Conservation (phyloP, 1,140 invertebrate species). For the Cyrtorhinus lividipennis region DNA sequence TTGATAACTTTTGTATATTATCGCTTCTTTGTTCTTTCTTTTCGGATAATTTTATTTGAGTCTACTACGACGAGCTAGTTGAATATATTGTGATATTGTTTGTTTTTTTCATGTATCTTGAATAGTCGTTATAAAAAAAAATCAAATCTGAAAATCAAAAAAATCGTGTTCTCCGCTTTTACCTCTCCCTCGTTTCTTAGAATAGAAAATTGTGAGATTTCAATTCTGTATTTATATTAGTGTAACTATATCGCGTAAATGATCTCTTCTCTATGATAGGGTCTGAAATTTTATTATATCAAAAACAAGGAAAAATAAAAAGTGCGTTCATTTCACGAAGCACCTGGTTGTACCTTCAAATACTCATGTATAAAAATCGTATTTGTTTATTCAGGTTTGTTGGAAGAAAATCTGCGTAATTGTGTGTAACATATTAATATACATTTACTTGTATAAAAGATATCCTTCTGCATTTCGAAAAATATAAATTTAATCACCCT, state of each 20-base stretch:
- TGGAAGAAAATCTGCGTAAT: conserved; percentile 18
- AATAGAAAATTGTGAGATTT: not conserved
- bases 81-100: conserved; percentile 21
- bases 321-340: conserved; percentile 14
- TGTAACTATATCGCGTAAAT: conserved; percentile 12
- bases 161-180: conserved; percentile 8
- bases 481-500: conserved; percentile 14
- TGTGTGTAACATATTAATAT: conserved; percentile 21
- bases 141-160: conserved; percentile 20
- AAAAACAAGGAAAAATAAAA: too few relatives aligned
- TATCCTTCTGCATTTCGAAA: conserved; percentile 10
- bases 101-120: conserved; percentile 1
- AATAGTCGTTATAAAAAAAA: conserved; percentile 5
- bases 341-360: conserved; percentile 21
- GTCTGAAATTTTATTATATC: conserved; percentile 9
- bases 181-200: not conserved
- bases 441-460: conserved; percentile 13
- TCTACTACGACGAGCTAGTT: conserved; percentile 13
- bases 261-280: conserved; percentile 19
- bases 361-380: conserved; percentile 21
- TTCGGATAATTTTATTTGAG: conserved; percentile 5
- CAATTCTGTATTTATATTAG: conserved; percentile 11
- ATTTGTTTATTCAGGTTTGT: conserved; percentile 18
- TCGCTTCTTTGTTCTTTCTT: not conserved
- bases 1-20: not conserved